These are phyloP conservation scores for Boloria euphrosyne DNA, from an alignment of 2,888 invertebrate genomes.

Conservation along the genomic window DNA sequence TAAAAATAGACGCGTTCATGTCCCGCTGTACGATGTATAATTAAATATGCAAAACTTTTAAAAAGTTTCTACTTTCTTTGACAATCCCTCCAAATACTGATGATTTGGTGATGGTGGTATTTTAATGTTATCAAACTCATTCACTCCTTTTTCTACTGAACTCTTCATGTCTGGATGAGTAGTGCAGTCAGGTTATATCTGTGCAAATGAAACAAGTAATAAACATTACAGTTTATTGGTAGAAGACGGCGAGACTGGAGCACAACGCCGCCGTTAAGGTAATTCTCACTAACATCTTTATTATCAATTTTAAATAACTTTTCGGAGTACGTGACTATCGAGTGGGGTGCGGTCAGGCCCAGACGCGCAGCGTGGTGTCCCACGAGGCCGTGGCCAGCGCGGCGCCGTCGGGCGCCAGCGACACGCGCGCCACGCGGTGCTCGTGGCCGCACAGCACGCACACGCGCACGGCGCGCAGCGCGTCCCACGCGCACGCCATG, in stretches of 20 bases:
- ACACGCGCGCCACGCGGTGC: constrained; percentile 95
- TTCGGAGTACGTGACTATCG: not conserved
- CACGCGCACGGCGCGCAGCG: constrained; percentile 94
- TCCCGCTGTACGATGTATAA: too few relatives aligned
- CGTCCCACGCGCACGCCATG: constrained; percentile 99
- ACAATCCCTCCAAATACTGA: too few relatives aligned
- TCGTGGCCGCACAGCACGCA: constrained; percentile 97
- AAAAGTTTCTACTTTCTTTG: too few relatives aligned
- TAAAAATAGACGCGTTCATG: too few relatives aligned
- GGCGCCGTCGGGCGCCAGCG: constrained; percentile 98
- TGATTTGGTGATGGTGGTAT: too few relatives aligned
- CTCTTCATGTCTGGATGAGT: too few relatives aligned
- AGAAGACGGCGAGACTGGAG: constrained; percentile 41
- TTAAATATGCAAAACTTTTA: too few relatives aligned
- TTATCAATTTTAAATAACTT: constrained; percentile 9
- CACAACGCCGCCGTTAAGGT: constrained; percentile 50
- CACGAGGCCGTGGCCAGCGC: constrained; percentile 98
- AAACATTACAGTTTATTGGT: constrained; percentile 22
- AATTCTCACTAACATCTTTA: constrained; percentile 79
- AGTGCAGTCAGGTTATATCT: not conserved
- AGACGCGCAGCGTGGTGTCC: constrained; percentile 81
- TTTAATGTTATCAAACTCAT: too few relatives aligned
- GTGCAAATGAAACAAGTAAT: constrained; percentile 19
- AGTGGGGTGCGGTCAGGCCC: constrained; percentile 33
- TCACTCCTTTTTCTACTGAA: too few relatives aligned